A percentile compares a stretch with the other conserved stretches of the same genome.
Evolutionary conservation across 2,888 invertebrate species (phyloP).

Genomic region (Spodoptera picta): DNA sequence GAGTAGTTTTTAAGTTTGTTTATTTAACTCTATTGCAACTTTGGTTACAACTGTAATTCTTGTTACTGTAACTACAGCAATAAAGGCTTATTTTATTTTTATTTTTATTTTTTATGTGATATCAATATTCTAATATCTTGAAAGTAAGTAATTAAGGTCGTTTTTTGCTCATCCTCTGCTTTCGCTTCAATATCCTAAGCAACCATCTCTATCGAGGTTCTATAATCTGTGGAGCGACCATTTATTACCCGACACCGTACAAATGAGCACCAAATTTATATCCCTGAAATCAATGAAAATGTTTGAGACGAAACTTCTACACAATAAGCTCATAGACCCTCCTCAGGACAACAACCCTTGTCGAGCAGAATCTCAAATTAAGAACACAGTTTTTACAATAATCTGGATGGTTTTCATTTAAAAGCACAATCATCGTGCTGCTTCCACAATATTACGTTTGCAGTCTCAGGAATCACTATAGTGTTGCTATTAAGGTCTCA

Average conservation of each 20-base stretch:
- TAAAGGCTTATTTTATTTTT: too few species aligned
- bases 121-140: too few species aligned
- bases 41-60: too few species aligned
- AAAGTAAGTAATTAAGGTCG: neutral
- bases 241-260: neutral
- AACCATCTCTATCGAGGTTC: conserved; percentile 6
- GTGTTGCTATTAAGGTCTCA: conserved; percentile 9
- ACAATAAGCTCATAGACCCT: conserved; percentile 32
- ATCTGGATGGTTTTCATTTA: conserved; percentile 60
- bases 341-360: conserved; percentile 31
- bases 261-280: conserved; percentile 2
- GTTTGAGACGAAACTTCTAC: conserved; percentile 19
- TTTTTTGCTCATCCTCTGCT: conserved; percentile 13
- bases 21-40: too few species aligned
- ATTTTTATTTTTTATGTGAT: too few species aligned
- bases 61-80: too few species aligned
- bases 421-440: conserved; percentile 54
- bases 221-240: neutral
- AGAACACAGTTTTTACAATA: conserved; percentile 61
- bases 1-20: too few species aligned
- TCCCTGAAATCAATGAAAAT: conserved; percentile 26
- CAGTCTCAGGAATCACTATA: conserved; percentile 8
- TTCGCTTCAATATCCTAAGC: conserved; percentile 4
- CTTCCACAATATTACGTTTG: conserved; percentile 15
- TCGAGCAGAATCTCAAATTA: conserved; percentile 48